A percentile compares a stretch with the other conserved stretches of the same genome.
These are phyloP conservation scores for Epizoanthus ramosus DNA, from an alignment of 92 coral and sea anemone species.

Conservation along the genomic window DNA sequence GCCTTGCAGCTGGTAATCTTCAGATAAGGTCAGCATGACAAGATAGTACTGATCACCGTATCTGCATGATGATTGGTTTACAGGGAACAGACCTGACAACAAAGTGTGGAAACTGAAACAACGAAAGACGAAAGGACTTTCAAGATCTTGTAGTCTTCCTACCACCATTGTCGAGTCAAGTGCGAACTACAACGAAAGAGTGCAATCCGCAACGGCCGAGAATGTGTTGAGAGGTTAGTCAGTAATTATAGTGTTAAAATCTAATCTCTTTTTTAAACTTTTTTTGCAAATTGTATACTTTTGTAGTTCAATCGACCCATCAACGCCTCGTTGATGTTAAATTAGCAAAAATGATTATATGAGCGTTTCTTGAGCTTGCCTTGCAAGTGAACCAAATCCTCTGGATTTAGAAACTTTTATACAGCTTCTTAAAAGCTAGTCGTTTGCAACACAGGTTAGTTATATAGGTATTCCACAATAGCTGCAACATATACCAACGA, in stretches of 20 bases:
- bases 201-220: not conserved
- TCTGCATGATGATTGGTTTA: not conserved
- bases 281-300: not conserved
- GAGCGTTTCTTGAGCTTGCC: not conserved
- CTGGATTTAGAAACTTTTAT: too few species aligned
- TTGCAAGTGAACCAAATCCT: not conserved
- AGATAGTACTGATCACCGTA: not conserved
- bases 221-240: not conserved
- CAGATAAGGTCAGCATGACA: too few species aligned
- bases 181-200: not conserved
- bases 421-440: too few species aligned
- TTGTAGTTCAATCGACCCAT: not conserved
- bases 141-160: constrained; percentile 18
- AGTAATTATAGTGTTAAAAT: not conserved
- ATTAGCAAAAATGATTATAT: not conserved
- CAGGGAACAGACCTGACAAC: not conserved
- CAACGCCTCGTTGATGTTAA: not conserved
- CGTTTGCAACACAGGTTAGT: too few species aligned
- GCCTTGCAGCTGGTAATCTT: too few species aligned
- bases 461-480: not conserved
- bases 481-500: not conserved
- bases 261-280: not conserved
- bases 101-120: constrained; percentile 2
- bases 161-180: not conserved
- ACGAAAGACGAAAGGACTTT: not conserved